Percentiles rank a stretch among this genome's conserved stretches.
Evolutionary conservation across 2,888 invertebrate species (phyloP).

Genomic region (Lithophane ornitopus): DNA sequence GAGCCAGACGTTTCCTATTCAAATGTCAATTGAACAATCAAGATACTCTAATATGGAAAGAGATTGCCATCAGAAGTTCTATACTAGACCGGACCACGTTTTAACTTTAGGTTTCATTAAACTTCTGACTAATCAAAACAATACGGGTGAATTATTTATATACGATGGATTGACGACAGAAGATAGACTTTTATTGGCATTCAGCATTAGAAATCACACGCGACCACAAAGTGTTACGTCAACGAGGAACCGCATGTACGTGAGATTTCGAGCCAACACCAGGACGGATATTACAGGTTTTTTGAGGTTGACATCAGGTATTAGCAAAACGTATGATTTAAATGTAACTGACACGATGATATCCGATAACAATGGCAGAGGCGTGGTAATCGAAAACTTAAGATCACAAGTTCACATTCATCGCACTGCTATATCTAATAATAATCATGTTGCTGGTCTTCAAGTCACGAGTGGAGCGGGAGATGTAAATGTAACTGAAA

Average conservation of each 20-base stretch:
- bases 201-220: slow-evolving; percentile 95
- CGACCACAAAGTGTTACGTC: slow-evolving; percentile 97
- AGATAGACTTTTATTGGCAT: slow-evolving; percentile 93
- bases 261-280: slow-evolving; percentile 94
- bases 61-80: slow-evolving; percentile 95
- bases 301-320: slow-evolving; percentile 94
- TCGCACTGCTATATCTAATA: slow-evolving; percentile 95
- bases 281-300: slow-evolving; percentile 94
- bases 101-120: slow-evolving; percentile 96
- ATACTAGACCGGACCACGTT: slow-evolving; percentile 94
- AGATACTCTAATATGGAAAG: slow-evolving; percentile 93
- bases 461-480: slow-evolving; percentile 97
- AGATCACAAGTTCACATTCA: slow-evolving; percentile 97
- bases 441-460: slow-evolving; percentile 97
- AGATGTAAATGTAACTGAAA: slow-evolving; percentile 98
- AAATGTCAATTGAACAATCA: slow-evolving; percentile 95
- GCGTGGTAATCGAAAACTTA: slow-evolving; percentile 97
- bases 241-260: slow-evolving; percentile 94
- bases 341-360: slow-evolving; percentile 96
- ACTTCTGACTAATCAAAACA: slow-evolving; percentile 94
- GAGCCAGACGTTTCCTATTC: slow-evolving; percentile 96
- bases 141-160: slow-evolving; percentile 94
- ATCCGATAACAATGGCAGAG: slow-evolving; percentile 97
- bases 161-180: slow-evolving; percentile 94
- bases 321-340: slow-evolving; percentile 95